Evolutionary conservation across 2,113 vertebrate species (phyloP).

Genomic region (Sclerurus mexicanus): DNA sequence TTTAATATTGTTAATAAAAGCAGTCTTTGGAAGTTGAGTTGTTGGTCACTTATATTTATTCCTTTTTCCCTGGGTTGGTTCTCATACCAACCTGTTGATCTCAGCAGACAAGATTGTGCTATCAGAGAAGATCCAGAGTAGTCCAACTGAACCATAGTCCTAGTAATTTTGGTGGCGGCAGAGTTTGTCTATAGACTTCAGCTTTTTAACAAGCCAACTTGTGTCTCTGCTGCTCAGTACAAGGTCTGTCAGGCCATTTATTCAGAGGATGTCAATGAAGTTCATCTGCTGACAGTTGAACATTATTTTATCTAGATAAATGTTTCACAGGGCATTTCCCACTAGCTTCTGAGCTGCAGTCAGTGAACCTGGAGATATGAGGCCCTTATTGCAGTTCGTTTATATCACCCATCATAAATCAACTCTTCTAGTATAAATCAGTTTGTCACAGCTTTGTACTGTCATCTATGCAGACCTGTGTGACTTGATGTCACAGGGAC

Average conservation of each 20-base stretch:
- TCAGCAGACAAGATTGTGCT: neutral
- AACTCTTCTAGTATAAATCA: neutral
- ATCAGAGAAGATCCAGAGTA: neutral
- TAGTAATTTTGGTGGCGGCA: neutral
- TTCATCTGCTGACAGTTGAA: neutral
- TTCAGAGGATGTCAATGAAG: neutral
- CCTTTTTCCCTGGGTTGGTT: neutral
- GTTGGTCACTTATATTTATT: neutral
- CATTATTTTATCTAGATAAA: conserved; percentile 4
- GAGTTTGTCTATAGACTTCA: neutral
- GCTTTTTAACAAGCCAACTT: neutral
- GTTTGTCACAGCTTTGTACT: neutral
- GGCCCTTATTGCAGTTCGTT: neutral
- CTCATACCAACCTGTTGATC: neutral
- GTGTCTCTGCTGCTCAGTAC: neutral
- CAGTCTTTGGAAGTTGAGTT: neutral
- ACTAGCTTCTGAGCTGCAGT: conserved; percentile 2
- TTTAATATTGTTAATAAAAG: neutral
- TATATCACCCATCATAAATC: neutral
- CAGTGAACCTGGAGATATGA: neutral
- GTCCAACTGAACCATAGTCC: neutral
- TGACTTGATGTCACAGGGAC: neutral
- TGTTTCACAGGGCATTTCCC: conserved; percentile 1
- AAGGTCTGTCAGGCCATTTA: neutral
- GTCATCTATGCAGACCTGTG: neutral